Conservation (phyloP, 1,140 invertebrate genomes). For the Brachionus calyciflorus region DNA sequence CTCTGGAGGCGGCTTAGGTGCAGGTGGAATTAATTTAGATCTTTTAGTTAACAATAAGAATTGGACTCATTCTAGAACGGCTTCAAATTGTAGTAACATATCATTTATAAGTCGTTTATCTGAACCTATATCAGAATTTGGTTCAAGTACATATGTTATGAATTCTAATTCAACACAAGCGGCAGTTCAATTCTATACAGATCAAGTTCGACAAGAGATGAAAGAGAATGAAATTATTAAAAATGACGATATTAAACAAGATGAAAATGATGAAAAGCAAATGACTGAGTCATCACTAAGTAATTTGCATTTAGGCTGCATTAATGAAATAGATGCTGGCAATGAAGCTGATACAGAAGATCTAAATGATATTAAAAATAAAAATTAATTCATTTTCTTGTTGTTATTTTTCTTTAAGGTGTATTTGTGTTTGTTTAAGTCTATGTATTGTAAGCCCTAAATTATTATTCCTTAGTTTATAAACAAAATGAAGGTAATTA, state of each 20-base stretch:
- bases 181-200: slow-evolving; percentile 28
- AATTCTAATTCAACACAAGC: not conserved
- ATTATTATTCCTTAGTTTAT: too few species aligned
- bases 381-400: too few species aligned
- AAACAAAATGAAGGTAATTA: too few species aligned
- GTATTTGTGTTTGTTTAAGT: too few species aligned
- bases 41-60: not conserved
- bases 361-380: not conserved
- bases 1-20: not conserved
- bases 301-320: slow-evolving; percentile 32
- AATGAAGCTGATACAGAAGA: slow-evolving; percentile 37
- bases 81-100: slow-evolving; percentile 42
- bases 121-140: slow-evolving; percentile 31
- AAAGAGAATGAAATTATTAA: slow-evolving; percentile 19
- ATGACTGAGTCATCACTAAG: not conserved
- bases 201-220: slow-evolving; percentile 43
- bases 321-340: slow-evolving; percentile 27
- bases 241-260: not conserved
- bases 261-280: not conserved
- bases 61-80: slow-evolving; percentile 44
- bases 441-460: too few species aligned
- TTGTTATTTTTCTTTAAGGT: too few species aligned
- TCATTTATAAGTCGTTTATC: slow-evolving; percentile 42
- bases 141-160: not conserved
- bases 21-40: not conserved